Evolutionary conservation across 2,113 vertebrate genomes (phyloP), one percentile per base, ranked within the genome.

Genomic region (Sinocyclocheilus rhinocerous): DNA sequence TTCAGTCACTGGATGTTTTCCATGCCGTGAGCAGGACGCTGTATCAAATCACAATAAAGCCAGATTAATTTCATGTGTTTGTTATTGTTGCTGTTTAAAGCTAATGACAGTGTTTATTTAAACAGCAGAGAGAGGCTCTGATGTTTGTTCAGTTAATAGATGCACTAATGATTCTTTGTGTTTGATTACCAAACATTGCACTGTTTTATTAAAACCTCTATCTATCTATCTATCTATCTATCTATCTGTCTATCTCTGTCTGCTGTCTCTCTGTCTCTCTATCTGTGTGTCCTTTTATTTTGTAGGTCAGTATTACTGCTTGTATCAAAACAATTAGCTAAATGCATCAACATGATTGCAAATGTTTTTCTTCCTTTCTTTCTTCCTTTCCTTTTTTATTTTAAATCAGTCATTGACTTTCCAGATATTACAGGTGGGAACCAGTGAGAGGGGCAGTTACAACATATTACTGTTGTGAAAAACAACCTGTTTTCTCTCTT

Each of bases 91-190:
- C 57, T 76, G 83, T 80, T 85, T 65, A 83, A 78, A 81, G 57
- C 80, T 88, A 90, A 90, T 86, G 76, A 87, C 69, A 83, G 76
- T 75, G 87, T 67, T 86, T 87, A 86, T 87, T 88, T 80, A 91
- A 87, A 89, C 82, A 88, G 78, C 84, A 89, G 33, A 77, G 80
- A 84, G 29, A 83, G 63, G 50, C 20, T 89, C 79, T 86, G 76
- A 39, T 61, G 13, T 16, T 65, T 82, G 86, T 85, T 83, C 70
- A 59, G 55, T 79, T 81, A 82, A 85, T 87, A 89, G 52, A 73
- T 82, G 36, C 87, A 70, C 81, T 89, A 87, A 89, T 89, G 36
- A 63, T 65, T 89, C 77, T 59, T 87, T 75, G 77, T 76, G 36
- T 69, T 12, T 11, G 39, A 83, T 24, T 48, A 75, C 22, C 5